phyloP scores from a whole-genome alignment of 2,888 invertebrate species.

The Hyppa rectilinea region DNA sequence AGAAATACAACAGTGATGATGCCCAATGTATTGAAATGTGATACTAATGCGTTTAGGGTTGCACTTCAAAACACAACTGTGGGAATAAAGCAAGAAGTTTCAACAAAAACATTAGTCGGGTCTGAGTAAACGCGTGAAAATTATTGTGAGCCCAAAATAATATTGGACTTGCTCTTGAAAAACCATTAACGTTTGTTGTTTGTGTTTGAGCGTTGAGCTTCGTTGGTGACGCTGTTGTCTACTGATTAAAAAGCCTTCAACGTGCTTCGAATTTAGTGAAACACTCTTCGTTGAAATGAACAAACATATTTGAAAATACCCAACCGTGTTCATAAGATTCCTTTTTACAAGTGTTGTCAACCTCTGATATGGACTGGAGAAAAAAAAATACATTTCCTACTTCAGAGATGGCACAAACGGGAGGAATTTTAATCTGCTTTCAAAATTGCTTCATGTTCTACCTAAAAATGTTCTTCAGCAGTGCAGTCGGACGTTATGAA shows the following conservation, averaged over 20 bases:
- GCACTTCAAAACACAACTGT: slow-evolving; percentile 73
- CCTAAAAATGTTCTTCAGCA: slow-evolving; percentile 40
- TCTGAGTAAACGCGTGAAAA: slow-evolving; percentile 86
- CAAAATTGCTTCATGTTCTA: slow-evolving; percentile 60
- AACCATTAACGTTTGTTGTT: slow-evolving; percentile 87
- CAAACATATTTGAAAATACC: slow-evolving; percentile 42
- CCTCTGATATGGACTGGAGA: slow-evolving; percentile 52
- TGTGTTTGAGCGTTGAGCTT: slow-evolving; percentile 77
- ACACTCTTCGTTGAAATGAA: slow-evolving; percentile 53
- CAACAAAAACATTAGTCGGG: slow-evolving; percentile 82
- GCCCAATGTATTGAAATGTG: slow-evolving; percentile 65
- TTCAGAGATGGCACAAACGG: slow-evolving; percentile 48
- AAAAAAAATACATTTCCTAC: slow-evolving; percentile 48
- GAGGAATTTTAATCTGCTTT: slow-evolving; percentile 61
- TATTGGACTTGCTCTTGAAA: slow-evolving; percentile 87
- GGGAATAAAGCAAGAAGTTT: slow-evolving; percentile 78
- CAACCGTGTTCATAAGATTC: background rate
- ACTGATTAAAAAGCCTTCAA: slow-evolving; percentile 74
- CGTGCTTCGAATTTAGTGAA: slow-evolving; percentile 57
- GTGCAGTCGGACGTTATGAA: slow-evolving; percentile 37
- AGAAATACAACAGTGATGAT: slow-evolving; percentile 51
- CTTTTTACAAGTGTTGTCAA: slow-evolving; percentile 27
- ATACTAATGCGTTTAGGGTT: slow-evolving; percentile 66
- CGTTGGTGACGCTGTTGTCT: slow-evolving; percentile 69
- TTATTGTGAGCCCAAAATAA: slow-evolving; percentile 88